These are phyloP conservation scores for Stenurella melanura DNA, from an alignment of 2,888 invertebrate species.

Conservation along the genomic window DNA sequence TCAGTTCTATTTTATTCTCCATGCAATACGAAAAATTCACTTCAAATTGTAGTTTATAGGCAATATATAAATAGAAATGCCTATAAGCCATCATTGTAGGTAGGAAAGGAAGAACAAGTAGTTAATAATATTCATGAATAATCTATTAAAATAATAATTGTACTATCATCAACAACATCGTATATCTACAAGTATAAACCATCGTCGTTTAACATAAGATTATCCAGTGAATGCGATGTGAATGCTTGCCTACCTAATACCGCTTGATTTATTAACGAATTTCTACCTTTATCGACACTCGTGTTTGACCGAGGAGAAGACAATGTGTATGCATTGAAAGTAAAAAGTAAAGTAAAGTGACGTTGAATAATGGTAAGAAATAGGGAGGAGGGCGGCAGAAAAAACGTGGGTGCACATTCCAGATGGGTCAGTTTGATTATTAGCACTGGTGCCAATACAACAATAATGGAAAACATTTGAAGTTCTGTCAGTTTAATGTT, in stretches of 20 bases:
- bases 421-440: constrained; percentile 68
- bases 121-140: constrained; percentile 13
- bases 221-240: constrained; percentile 3
- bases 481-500: no score
- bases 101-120: constrained; percentile 3
- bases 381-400: constrained; percentile 35
- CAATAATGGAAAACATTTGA: neutral
- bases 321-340: constrained; percentile 2
- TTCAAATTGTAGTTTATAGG: neutral
- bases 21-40: no score
- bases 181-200: constrained; percentile 14
- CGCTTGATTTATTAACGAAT: constrained; percentile 28
- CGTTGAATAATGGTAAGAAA: constrained; percentile 51
- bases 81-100: constrained; percentile 10
- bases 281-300: constrained; percentile 21
- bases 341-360: constrained; percentile 47
- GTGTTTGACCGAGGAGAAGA: constrained; percentile 32
- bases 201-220: constrained; percentile 12
- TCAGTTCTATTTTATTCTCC: no score
- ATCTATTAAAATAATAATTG: constrained; percentile 20
- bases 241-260: constrained; percentile 27
- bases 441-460: constrained; percentile 47
- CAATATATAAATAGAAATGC: neutral
- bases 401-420: constrained; percentile 68
- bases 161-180: constrained; percentile 23